A percentile compares a stretch with the other conserved stretches of the same genome.
phyloP scores from a whole-genome alignment of 2,797 vertebrate species.

The Acropternis orthonyx region DNA sequence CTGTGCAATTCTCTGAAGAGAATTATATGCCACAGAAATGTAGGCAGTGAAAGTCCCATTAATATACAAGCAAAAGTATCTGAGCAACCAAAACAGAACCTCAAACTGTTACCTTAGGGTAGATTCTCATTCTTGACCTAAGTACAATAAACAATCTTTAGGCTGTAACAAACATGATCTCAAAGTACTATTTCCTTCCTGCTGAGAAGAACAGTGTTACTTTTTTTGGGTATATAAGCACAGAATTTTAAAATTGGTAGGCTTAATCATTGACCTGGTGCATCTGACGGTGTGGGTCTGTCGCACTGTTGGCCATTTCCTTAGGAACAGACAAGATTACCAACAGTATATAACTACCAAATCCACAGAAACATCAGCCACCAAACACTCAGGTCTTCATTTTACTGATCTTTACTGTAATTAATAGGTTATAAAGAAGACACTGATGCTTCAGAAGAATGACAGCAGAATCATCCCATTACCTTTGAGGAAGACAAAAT shows the following conservation, averaged over 20 bases:
- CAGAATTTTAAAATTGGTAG: neutral
- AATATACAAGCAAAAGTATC: neutral
- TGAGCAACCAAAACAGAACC: neutral
- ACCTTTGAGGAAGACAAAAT: neutral
- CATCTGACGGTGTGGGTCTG: neutral
- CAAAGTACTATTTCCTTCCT: neutral
- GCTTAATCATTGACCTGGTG: neutral
- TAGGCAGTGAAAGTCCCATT: neutral
- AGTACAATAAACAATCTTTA: neutral
- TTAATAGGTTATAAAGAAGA: neutral
- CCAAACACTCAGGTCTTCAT: neutral
- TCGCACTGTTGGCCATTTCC: neutral
- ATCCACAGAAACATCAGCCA: neutral
- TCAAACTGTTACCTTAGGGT: neutral
- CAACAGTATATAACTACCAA: neutral
- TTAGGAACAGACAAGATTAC: neutral
- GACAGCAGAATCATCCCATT: neutral
- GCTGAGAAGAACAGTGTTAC: neutral
- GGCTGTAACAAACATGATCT: neutral
- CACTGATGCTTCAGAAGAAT: neutral
- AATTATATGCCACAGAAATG: neutral
- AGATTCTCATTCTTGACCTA: neutral
- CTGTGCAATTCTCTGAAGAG: neutral
- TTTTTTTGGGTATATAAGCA: neutral
- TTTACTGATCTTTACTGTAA: neutral